Evolutionary conservation across 2,113 vertebrate genomes (phyloP).

Genomic region (Salvelinus fontinalis): DNA sequence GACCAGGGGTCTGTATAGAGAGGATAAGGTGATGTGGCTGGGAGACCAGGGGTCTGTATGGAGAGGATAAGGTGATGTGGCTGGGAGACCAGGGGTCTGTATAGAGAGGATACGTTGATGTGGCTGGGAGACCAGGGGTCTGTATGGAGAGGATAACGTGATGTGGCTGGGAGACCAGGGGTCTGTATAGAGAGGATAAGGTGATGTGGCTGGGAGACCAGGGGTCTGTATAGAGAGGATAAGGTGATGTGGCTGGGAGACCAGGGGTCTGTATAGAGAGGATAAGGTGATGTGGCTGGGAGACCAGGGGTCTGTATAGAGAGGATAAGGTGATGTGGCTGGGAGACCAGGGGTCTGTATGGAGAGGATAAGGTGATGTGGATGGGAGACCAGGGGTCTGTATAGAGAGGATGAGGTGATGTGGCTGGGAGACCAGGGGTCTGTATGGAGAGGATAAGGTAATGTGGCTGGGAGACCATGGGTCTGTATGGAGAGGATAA

Average conservation of each 20-base stretch:
- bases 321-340: not conserved
- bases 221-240: not conserved
- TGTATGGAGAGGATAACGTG: not conserved
- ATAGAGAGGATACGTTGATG: constrained; percentile 2
- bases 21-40: not conserved
- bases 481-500: constrained; percentile 1
- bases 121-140: constrained; percentile 18
- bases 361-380: not conserved
- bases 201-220: too few relatives aligned
- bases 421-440: constrained; percentile 11
- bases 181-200: not conserved
- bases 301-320: not conserved
- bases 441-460: not conserved
- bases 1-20: constrained; percentile 23
- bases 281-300: not conserved
- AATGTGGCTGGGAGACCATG: constrained; percentile 46
- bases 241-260: not conserved
- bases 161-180: constrained; percentile 36
- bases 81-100: constrained; percentile 45
- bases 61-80: constrained; percentile 11
- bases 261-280: not conserved
- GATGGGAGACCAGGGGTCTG: too few relatives aligned
- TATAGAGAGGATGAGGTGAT: too few relatives aligned
- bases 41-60: constrained; percentile 11
- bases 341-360: too few relatives aligned